Conservation (phyloP, 2,113 vertebrate genomes). For the Macroglossus sobrinus region DNA sequence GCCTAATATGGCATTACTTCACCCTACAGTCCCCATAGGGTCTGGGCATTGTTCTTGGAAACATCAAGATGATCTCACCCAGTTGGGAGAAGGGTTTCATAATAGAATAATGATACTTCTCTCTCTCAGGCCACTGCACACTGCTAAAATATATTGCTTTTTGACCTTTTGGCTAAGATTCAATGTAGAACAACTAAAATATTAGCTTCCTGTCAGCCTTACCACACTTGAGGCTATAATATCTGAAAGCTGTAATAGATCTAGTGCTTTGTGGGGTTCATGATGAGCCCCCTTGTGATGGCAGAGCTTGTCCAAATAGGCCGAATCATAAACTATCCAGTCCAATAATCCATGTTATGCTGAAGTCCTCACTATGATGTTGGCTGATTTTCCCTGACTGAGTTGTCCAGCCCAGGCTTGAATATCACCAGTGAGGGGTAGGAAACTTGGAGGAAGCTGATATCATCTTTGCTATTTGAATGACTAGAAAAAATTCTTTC, state of each 20-base stretch:
- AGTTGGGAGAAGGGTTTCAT: slow-evolving; percentile 51
- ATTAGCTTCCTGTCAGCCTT: slow-evolving; percentile 58
- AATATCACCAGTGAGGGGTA: not conserved
- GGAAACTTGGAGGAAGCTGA: not conserved
- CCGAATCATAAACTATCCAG: not conserved
- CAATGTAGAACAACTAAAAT: slow-evolving; percentile 63
- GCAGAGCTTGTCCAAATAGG: slow-evolving; percentile 43
- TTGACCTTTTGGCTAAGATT: slow-evolving; percentile 65
- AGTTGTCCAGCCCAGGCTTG: not conserved
- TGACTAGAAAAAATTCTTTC: not conserved
- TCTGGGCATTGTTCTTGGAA: slow-evolving; percentile 63
- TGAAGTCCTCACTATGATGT: not conserved
- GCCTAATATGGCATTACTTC: slow-evolving; percentile 50
- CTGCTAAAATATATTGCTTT: slow-evolving; percentile 54
- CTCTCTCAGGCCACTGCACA: slow-evolving; percentile 36
- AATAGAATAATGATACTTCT: slow-evolving; percentile 55
- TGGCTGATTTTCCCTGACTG: slow-evolving; percentile 5
- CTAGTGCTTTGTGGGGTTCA: slow-evolving; percentile 36
- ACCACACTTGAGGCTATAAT: slow-evolving; percentile 26
- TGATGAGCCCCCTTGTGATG: slow-evolving; percentile 44
- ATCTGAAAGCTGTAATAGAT: slow-evolving; percentile 58
- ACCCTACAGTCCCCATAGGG: slow-evolving; percentile 34
- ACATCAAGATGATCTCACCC: slow-evolving; percentile 63
- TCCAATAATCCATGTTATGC: not conserved
- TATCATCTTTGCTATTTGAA: not conserved